Evolutionary conservation across 2,113 vertebrate species (phyloP).

Genomic region (Heptranchias perlo): DNA sequence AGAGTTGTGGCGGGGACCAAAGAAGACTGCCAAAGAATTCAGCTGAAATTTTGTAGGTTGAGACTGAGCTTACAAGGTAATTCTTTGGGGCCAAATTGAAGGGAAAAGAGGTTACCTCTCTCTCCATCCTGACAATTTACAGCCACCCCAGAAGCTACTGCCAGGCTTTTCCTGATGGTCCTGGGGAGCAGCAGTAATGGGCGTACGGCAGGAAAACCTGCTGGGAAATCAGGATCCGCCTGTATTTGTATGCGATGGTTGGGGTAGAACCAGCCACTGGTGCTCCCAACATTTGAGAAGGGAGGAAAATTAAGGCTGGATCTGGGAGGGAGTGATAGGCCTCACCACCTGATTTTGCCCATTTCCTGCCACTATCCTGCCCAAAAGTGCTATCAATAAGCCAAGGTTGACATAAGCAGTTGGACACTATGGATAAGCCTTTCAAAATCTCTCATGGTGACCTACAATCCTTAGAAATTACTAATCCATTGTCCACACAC

Average conservation of each 20-base stretch:
- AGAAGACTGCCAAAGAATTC: too few species aligned
- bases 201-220: neutral
- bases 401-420: neutral
- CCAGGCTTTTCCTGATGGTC: neutral
- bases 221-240: neutral
- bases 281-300: neutral
- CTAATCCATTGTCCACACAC: neutral
- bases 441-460: neutral
- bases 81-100: too few species aligned
- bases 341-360: neutral
- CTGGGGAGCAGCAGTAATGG: neutral
- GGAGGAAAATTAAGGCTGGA: neutral
- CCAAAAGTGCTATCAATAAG: neutral
- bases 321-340: neutral
- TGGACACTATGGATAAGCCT: neutral
- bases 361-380: neutral
- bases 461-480: neutral
- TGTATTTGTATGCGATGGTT: neutral
- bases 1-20: too few species aligned
- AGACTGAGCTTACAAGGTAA: too few species aligned
- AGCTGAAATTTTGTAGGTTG: too few species aligned
- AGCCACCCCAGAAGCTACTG: neutral
- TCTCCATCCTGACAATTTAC: too few species aligned
- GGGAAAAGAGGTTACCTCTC: too few species aligned
- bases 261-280: neutral